These are phyloP conservation scores for Neocrepidodera transversa DNA, from an alignment of 2,888 invertebrate genomes.

Conservation along the genomic window DNA sequence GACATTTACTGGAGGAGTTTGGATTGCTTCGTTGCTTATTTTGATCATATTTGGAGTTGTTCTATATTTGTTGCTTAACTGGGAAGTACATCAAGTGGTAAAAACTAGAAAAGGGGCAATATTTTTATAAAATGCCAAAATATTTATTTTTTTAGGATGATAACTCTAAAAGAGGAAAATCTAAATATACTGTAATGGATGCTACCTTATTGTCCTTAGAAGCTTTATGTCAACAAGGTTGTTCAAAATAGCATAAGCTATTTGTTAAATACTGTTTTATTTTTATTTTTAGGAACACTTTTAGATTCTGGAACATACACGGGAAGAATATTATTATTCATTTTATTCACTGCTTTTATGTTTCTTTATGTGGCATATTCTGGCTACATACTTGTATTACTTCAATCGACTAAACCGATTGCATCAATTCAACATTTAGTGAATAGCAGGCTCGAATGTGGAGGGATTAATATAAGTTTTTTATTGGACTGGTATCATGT, in stretches of 20 bases:
- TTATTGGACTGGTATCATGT: slow-evolving; percentile 60
- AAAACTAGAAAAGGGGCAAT: too few relatives aligned
- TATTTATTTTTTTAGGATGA: background rate
- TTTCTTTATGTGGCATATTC: slow-evolving; percentile 63
- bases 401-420: slow-evolving; percentile 61
- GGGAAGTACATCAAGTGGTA: slow-evolving; percentile 44
- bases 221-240: slow-evolving; percentile 62
- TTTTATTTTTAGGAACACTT: slow-evolving; percentile 53
- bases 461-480: slow-evolving; percentile 58
- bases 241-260: too few relatives aligned
- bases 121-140: too few relatives aligned
- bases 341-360: slow-evolving; percentile 58
- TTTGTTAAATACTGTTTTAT: too few relatives aligned
- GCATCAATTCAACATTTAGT: slow-evolving; percentile 56
- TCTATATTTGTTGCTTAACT: slow-evolving; percentile 54
- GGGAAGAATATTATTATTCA: slow-evolving; percentile 58
- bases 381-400: slow-evolving; percentile 63
- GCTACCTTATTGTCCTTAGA: slow-evolving; percentile 60
- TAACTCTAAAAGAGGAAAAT: slow-evolving; percentile 30
- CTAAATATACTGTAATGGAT: slow-evolving; percentile 51
- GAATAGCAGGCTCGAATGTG: slow-evolving; percentile 59
- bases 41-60: slow-evolving; percentile 48
- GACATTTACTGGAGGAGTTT: slow-evolving; percentile 60
- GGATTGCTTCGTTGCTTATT: slow-evolving; percentile 56
- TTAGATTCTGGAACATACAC: slow-evolving; percentile 57